Conservation (phyloP, 2,888 invertebrate genomes). For the Cephonodes hylas region DNA sequence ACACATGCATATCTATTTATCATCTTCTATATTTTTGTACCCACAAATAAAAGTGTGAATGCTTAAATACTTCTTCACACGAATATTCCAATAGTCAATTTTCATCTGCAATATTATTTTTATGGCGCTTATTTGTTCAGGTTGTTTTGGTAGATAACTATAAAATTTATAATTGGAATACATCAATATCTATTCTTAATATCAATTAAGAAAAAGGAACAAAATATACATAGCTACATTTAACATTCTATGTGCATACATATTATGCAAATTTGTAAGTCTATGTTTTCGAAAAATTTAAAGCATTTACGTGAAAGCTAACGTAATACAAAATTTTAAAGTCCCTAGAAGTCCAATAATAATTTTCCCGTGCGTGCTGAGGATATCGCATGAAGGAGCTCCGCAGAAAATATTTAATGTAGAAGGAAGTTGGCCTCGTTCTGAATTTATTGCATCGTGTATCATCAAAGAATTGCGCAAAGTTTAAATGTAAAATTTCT, state of each 20-base stretch:
- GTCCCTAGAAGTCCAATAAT: conserved; percentile 9
- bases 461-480: neutral
- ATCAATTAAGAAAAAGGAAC: neutral
- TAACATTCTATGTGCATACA: too few relatives aligned
- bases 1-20: too few relatives aligned
- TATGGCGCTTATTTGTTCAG: too few relatives aligned
- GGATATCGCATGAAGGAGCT: conserved; percentile 17
- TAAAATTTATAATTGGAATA: too few relatives aligned
- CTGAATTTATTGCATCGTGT: conserved; percentile 19
- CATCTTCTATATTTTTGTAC: too few relatives aligned
- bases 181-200: too few relatives aligned
- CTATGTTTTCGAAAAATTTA: neutral
- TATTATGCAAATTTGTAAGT: neutral
- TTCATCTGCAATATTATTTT: too few relatives aligned
- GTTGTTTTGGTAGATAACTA: too few relatives aligned
- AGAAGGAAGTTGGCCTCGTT: conserved; percentile 25
- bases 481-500: neutral
- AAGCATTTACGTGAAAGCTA: neutral
- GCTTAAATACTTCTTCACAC: too few relatives aligned
- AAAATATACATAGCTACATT: too few relatives aligned
- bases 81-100: too few relatives aligned
- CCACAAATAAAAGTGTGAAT: too few relatives aligned
- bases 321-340: conserved; percentile 2
- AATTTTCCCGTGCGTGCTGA: conserved; percentile 15
- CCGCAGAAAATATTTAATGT: conserved; percentile 24